phyloP scores from a whole-genome alignment of 2,888 invertebrate species.

The Rugalucina vietnamica region DNA sequence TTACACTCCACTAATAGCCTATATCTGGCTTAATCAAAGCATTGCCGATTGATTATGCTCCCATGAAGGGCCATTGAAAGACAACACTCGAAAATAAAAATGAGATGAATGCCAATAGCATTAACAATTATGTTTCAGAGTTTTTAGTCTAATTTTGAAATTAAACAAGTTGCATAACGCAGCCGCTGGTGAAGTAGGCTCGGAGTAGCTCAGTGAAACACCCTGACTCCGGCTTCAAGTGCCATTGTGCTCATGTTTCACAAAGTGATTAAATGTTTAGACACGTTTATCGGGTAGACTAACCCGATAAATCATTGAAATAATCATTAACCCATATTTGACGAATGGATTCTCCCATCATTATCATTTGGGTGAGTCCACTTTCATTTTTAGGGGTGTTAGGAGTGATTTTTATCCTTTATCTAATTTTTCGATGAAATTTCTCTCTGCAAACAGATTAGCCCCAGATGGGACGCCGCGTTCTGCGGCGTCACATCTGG shows the following conservation, averaged over 20 bases:
- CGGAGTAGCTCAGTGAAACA: constrained; percentile 33
- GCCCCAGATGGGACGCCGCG: too few species aligned
- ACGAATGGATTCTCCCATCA: too few species aligned
- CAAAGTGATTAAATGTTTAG: constrained; percentile 13
- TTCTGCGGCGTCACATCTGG: too few species aligned
- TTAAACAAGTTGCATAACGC: constrained; percentile 57
- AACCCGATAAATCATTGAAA: constrained; percentile 1
- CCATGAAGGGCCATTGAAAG: constrained; percentile 40
- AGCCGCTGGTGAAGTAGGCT: background rate
- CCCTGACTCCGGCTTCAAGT: constrained; percentile 20
- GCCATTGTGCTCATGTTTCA: constrained; percentile 31
- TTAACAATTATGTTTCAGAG: constrained; percentile 54
- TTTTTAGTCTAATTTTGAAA: constrained; percentile 39
- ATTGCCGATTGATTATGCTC: constrained; percentile 48
- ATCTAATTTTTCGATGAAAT: too few species aligned
- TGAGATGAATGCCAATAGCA: constrained; percentile 36
- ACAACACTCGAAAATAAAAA: constrained; percentile 3
- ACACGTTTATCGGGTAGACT: constrained; percentile 11
- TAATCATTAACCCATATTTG: background rate
- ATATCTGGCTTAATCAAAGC: constrained; percentile 51
- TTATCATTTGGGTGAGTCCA: too few species aligned
- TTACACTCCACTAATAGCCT: constrained; percentile 48
- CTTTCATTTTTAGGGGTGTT: too few species aligned
- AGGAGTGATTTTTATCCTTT: too few species aligned
- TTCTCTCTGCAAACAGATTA: too few species aligned